Percentiles rank a stretch among this genome's conserved stretches.
Conservation (phyloP, 2,888 invertebrate genomes). For the Stegophylla sp. region DNA sequence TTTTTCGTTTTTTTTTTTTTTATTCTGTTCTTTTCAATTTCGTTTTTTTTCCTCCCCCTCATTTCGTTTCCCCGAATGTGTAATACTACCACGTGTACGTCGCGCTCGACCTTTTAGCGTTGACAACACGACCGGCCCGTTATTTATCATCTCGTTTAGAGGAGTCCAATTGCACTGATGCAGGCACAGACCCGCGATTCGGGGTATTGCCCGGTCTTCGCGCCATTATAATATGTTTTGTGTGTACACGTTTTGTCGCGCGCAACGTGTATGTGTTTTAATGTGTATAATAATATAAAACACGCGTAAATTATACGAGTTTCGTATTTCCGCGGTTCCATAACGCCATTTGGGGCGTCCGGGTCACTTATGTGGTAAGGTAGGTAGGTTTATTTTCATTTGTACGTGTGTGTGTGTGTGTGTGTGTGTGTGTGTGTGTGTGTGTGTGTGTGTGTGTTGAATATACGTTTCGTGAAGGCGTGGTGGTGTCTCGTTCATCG, state of each 20-base stretch:
- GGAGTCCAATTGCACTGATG: slow-evolving; percentile 42
- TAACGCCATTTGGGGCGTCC: slow-evolving; percentile 13
- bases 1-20: slow-evolving; percentile 4
- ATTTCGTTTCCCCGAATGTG: slow-evolving; percentile 23
- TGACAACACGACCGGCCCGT: slow-evolving; percentile 32
- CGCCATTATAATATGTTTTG: no score
- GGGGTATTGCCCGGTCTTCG: no score
- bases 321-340: no score
- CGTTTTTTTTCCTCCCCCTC: not conserved
- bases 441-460: no score
- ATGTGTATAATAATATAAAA: no score
- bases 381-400: no score
- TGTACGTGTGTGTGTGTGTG: not conserved
- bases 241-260: no score
- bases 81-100: slow-evolving; percentile 26
- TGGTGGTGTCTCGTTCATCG: not conserved
- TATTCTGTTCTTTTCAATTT: no score
- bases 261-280: no score
- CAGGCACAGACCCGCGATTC: not conserved
- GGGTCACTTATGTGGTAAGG: not conserved
- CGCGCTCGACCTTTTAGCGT: slow-evolving; percentile 44
- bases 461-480: no score
- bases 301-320: no score
- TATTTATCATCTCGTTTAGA: slow-evolving; percentile 18
- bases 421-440: no score